These are phyloP conservation scores for Drosophila ironensis DNA, from an alignment of 1,140 invertebrate genomes.

Conservation along the genomic window DNA sequence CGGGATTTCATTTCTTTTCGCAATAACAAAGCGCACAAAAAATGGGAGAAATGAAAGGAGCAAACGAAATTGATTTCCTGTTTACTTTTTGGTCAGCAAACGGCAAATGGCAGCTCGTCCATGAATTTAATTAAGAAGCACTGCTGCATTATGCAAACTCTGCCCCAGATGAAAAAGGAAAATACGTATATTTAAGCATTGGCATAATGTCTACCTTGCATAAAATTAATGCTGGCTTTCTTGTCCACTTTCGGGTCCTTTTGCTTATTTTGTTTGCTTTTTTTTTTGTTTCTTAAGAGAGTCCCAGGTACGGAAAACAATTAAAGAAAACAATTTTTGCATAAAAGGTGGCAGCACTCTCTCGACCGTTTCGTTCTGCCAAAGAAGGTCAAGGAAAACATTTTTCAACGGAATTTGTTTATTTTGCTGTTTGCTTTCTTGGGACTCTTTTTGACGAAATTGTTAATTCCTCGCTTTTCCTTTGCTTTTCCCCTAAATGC, in stretches of 20 bases:
- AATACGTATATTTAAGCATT: constrained; percentile 40
- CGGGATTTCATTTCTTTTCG: constrained; percentile 21
- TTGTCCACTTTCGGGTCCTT: constrained; percentile 6
- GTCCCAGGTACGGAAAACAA: constrained; percentile 18
- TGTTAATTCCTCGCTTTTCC: neutral
- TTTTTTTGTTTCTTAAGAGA: neutral
- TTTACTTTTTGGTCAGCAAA: constrained; percentile 60
- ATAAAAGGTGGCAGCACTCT: constrained; percentile 34
- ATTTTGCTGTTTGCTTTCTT: constrained; percentile 26
- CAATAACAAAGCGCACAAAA: constrained; percentile 7
- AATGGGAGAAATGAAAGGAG: constrained; percentile 3
- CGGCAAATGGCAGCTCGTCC: constrained; percentile 19
- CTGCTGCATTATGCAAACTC: constrained; percentile 34
- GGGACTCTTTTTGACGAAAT: constrained; percentile 24
- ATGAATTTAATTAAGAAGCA: constrained; percentile 62
- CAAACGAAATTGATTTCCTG: constrained; percentile 60
- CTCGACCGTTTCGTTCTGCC: neutral
- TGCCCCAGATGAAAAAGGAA: constrained; percentile 7
- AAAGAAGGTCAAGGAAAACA: constrained; percentile 29
- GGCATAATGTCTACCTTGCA: constrained; percentile 50
- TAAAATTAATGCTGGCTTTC: constrained; percentile 47
- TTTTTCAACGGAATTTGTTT: constrained; percentile 38
- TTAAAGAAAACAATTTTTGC: constrained; percentile 49
- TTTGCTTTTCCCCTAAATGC: too few relatives aligned
- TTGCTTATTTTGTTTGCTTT: too few relatives aligned